Evolutionary conservation across 2,888 invertebrate genomes (phyloP).

Genomic region (Unio pictorum): DNA sequence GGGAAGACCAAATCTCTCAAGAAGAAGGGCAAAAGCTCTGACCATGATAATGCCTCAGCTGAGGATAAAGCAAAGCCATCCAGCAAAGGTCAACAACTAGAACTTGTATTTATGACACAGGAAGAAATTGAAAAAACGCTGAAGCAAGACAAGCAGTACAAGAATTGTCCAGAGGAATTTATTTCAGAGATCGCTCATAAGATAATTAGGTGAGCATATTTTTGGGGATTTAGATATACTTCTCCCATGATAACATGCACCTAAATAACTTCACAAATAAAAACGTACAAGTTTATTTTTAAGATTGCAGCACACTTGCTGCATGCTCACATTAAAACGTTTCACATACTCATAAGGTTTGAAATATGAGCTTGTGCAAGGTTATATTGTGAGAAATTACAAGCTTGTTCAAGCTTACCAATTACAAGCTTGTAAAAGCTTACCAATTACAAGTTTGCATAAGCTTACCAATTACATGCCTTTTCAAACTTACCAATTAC

Average conservation of each 20-base stretch:
- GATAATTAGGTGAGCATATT: slow-evolving; percentile 78
- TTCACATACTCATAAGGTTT: too few species aligned
- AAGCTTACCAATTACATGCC: too few species aligned
- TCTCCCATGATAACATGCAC: not conserved
- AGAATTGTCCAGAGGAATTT: slow-evolving; percentile 81
- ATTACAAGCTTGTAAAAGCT: too few species aligned
- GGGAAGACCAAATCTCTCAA: slow-evolving; percentile 95
- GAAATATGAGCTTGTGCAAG: too few species aligned
- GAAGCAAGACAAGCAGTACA: slow-evolving; percentile 70
- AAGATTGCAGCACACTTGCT: not conserved
- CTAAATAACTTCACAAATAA: not conserved
- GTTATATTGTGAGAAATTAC: too few species aligned
- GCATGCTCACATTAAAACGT: too few species aligned
- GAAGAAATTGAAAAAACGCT: slow-evolving; percentile 82
- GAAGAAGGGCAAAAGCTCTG: slow-evolving; percentile 76
- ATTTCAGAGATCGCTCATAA: slow-evolving; percentile 80
- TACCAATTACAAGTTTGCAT: too few species aligned
- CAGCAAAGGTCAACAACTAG: slow-evolving; percentile 28
- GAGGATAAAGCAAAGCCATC: slow-evolving; percentile 73
- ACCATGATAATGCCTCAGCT: slow-evolving; percentile 80
- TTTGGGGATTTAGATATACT: not conserved
- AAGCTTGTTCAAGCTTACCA: too few species aligned
- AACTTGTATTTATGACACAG: slow-evolving; percentile 63
- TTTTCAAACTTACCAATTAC: too few species aligned
- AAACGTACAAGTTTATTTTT: not conserved